Evolutionary conservation across 92 coral and sea anemone species (phyloP).

Genomic region (Zoanthus sansibaricus): DNA sequence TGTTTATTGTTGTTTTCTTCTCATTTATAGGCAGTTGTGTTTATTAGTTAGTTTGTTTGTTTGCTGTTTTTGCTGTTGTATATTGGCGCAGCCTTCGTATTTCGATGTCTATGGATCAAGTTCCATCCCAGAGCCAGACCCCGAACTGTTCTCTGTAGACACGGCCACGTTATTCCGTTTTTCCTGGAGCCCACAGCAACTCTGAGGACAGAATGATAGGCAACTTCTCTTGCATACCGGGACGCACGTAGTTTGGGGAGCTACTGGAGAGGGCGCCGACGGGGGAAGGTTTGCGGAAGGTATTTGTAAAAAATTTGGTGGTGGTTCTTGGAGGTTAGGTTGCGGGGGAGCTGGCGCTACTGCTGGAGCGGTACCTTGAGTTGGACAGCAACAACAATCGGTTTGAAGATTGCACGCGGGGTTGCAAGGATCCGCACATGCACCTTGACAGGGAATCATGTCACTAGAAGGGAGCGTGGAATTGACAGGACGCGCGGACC

Average conservation of each 20-base stretch:
- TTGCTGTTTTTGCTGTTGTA: not conserved
- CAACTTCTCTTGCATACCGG: conserved; percentile 75
- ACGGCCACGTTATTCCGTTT: conserved; percentile 68
- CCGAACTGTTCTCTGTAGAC: conserved; percentile 29
- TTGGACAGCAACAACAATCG: conserved; percentile 90
- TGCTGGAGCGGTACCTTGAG: conserved; percentile 37
- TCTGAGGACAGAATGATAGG: conserved; percentile 80
- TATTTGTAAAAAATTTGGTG: conserved; percentile 42
- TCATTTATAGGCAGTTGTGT: no score
- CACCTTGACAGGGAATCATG: conserved; percentile 81
- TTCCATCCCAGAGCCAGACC: conserved; percentile 49
- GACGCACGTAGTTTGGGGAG: conserved; percentile 67
- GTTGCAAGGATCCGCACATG: conserved; percentile 80
- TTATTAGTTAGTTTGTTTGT: not conserved
- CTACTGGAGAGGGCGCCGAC: conserved; percentile 42
- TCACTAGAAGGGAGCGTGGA: conserved; percentile 37
- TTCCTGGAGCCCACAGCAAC: conserved; percentile 80
- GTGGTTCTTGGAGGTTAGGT: conserved; percentile 2
- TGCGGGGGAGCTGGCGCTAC: conserved; percentile 10
- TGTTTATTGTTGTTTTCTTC: not conserved
- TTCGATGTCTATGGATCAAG: not conserved
- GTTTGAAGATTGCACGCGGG: conserved; percentile 65
- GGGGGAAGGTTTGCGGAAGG: conserved; percentile 44
- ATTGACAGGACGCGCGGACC: conserved; percentile 62
- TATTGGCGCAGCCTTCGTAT: not conserved